Percentiles rank a stretch among this genome's conserved stretches.
These are phyloP conservation scores for Gisinianus flammeolus DNA, from an alignment of 2,888 invertebrate species.

Conservation along the genomic window DNA sequence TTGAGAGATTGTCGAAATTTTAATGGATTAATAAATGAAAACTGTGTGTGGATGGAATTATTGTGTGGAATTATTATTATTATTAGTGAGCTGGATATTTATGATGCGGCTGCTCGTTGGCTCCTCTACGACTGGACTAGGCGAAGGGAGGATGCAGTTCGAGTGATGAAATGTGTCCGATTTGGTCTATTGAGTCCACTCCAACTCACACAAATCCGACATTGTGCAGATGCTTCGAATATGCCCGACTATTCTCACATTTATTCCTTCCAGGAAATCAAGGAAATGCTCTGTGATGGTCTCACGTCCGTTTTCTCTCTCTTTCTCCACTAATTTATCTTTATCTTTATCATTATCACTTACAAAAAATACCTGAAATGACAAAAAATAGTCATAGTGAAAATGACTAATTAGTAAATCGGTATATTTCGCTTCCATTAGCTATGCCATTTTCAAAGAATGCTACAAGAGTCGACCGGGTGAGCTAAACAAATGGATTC, in stretches of 20 bases:
- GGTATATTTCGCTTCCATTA: constrained; percentile 4
- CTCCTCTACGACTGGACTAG: constrained; percentile 73
- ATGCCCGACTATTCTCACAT: constrained; percentile 72
- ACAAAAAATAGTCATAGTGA: background rate
- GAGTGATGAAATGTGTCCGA: constrained; percentile 74
- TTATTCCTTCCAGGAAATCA: constrained; percentile 71
- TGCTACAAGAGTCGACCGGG: constrained; percentile 48
- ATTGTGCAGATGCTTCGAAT: constrained; percentile 70
- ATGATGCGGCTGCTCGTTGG: constrained; percentile 83
- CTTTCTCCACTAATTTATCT: too few relatives aligned
- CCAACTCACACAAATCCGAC: constrained; percentile 78
- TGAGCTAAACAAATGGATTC: constrained; percentile 52
- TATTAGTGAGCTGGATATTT: constrained; percentile 73
- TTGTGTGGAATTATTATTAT: too few relatives aligned
- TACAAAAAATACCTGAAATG: background rate
- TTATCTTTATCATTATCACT: too few relatives aligned
- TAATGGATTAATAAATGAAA: too few relatives aligned
- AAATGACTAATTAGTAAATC: background rate
- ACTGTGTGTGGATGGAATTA: too few relatives aligned
- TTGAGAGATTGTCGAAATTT: too few relatives aligned
- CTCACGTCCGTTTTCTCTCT: constrained; percentile 74
- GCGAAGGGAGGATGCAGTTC: constrained; percentile 67
- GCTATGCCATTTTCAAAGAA: constrained; percentile 51
- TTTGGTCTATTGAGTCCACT: constrained; percentile 81
- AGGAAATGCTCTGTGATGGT: constrained; percentile 80